These are phyloP conservation scores for Myripristis jacobus DNA, from an alignment of 2,797 vertebrate genomes.

Conservation along the genomic window DNA sequence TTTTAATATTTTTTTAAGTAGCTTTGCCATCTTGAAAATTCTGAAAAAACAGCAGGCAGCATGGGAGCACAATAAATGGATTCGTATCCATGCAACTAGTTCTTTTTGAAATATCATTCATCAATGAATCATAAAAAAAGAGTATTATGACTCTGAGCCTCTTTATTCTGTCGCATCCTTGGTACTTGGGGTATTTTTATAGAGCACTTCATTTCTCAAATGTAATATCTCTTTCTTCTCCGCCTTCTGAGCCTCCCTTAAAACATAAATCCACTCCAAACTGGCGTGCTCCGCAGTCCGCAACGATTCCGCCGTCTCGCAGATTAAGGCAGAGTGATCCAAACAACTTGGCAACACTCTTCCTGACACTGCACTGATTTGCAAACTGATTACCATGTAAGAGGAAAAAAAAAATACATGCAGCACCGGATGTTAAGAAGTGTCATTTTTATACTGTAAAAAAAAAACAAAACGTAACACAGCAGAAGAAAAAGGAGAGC, in stretches of 20 bases:
- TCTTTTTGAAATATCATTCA: conserved; percentile 47
- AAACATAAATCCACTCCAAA: conserved; percentile 80
- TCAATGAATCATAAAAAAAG: conserved; percentile 53
- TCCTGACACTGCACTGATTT: conserved; percentile 81
- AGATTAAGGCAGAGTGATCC: conserved; percentile 83
- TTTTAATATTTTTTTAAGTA: conserved; percentile 1
- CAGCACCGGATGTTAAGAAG: conserved; percentile 54
- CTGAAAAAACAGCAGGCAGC: conserved; percentile 1
- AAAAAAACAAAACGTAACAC: conserved; percentile 52
- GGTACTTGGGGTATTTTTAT: conserved; percentile 54
- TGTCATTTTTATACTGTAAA: conserved; percentile 42
- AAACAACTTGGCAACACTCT: conserved; percentile 77
- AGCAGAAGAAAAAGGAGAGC: conserved; percentile 6
- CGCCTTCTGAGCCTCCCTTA: conserved; percentile 67
- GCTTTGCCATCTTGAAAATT: conserved; percentile 16
- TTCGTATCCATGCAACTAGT: conserved; percentile 33
- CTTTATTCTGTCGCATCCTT: conserved; percentile 55
- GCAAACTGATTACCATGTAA: conserved; percentile 81
- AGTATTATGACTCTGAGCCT: conserved; percentile 38
- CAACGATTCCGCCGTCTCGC: conserved; percentile 67
- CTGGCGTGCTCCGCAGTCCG: conserved; percentile 63
- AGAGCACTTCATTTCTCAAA: conserved; percentile 64
- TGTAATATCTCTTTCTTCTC: conserved; percentile 70
- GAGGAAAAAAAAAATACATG: conserved; percentile 39
- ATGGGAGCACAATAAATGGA: conserved; percentile 15